These are phyloP conservation scores for Anodontia alba DNA, from an alignment of 2,888 invertebrate species.

Conservation along the genomic window DNA sequence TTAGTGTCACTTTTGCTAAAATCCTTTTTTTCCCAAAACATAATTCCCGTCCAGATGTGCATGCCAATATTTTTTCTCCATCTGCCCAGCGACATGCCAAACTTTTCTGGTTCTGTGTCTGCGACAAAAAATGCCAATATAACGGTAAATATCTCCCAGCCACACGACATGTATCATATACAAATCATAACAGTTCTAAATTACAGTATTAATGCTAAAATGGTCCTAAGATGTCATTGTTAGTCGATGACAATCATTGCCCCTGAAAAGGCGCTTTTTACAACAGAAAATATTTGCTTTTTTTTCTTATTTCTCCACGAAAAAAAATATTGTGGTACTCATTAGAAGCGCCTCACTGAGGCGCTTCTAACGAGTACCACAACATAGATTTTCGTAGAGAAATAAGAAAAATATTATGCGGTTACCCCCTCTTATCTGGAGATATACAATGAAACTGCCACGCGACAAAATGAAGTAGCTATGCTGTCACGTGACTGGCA, in stretches of 20 bases:
- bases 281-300: constrained; percentile 45
- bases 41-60: not conserved
- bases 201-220: constrained; percentile 1
- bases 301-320: no score
- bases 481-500: constrained; percentile 57
- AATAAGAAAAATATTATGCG: no score
- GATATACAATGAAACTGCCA: no score
- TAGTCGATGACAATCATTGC: not conserved
- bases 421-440: no score
- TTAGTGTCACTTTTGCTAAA: no score
- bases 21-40: no score
- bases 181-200: constrained; percentile 17
- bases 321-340: no score
- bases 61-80: not conserved
- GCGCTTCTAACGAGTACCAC: no score
- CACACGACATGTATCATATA: constrained; percentile 11
- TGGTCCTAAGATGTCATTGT: constrained; percentile 3
- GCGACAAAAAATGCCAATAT: constrained; percentile 3
- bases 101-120: not conserved
- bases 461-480: constrained; percentile 60
- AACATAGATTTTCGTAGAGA: no score
- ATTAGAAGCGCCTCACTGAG: no score
- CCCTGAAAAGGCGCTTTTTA: no score
- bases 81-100: constrained; percentile 20
- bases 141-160: constrained; percentile 14